These are phyloP conservation scores for Sphaerophoria rueppellii DNA, from an alignment of 2,888 invertebrate species.

Conservation along the genomic window DNA sequence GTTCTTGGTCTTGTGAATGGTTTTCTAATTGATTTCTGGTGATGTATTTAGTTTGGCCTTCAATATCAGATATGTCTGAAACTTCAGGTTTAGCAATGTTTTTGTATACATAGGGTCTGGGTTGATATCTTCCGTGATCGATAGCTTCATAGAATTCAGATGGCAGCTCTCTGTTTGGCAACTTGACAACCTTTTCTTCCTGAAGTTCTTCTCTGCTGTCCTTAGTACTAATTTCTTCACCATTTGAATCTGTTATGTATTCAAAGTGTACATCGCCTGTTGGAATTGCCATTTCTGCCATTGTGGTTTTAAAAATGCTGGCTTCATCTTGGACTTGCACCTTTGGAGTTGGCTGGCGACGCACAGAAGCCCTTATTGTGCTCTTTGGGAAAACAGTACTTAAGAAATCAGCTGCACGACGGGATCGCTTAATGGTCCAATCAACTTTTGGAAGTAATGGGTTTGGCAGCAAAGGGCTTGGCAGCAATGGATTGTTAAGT, in stretches of 20 bases:
- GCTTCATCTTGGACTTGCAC: slow-evolving; percentile 75
- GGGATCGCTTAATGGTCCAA: slow-evolving; percentile 74
- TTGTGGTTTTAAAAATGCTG: slow-evolving; percentile 78
- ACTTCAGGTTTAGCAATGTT: slow-evolving; percentile 1
- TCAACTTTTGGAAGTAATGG: slow-evolving; percentile 67
- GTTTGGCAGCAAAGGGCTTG: not conserved
- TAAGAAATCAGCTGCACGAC: slow-evolving; percentile 75
- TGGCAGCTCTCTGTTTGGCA: slow-evolving; percentile 74
- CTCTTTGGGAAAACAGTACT: slow-evolving; percentile 77
- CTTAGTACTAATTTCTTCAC: slow-evolving; percentile 75
- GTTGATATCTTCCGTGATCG: slow-evolving; percentile 57
- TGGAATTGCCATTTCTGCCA: slow-evolving; percentile 76
- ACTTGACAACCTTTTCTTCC: slow-evolving; percentile 37
- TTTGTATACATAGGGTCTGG: slow-evolving; percentile 14
- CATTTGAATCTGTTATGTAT: slow-evolving; percentile 77
- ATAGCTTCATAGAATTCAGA: slow-evolving; percentile 79
- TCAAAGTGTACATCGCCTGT: slow-evolving; percentile 79
- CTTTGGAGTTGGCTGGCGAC: slow-evolving; percentile 5
- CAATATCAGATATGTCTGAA: slow-evolving; percentile 34
- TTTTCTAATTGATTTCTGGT: slow-evolving; percentile 42
- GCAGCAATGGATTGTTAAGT: slow-evolving; percentile 71
- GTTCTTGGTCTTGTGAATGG: slow-evolving; percentile 14
- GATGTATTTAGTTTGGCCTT: slow-evolving; percentile 45
- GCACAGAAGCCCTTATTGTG: not conserved
- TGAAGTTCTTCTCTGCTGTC: slow-evolving; percentile 58